Percentiles rank a stretch among this genome's conserved stretches.
These are phyloP conservation scores for Drosophila sp. DNA, from an alignment of 1,140 invertebrate species.

Conservation along the genomic window DNA sequence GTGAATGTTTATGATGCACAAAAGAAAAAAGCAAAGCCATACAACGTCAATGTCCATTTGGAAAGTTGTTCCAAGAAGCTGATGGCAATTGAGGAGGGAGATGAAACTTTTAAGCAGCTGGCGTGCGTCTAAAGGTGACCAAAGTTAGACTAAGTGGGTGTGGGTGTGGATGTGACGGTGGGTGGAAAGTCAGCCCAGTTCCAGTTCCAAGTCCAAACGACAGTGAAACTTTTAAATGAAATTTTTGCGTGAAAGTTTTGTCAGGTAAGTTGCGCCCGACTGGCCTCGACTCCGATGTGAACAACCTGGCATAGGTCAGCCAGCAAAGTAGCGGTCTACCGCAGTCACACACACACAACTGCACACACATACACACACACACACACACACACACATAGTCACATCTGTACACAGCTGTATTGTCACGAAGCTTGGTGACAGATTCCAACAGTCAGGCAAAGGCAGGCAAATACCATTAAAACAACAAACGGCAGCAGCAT, in stretches of 20 bases:
- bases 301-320: constrained; percentile 70
- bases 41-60: constrained; percentile 79
- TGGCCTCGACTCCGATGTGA: constrained; percentile 26
- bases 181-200: constrained; percentile 3
- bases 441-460: constrained; percentile 61
- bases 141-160: constrained; percentile 1
- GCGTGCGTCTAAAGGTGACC: constrained; percentile 54
- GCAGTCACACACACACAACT: constrained; percentile 42
- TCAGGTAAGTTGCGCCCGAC: constrained; percentile 58
- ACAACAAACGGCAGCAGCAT: constrained; percentile 67
- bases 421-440: constrained; percentile 81
- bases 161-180: neutral
- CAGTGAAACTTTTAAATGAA: constrained; percentile 80
- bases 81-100: constrained; percentile 18
- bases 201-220: constrained; percentile 24
- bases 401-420: constrained; percentile 61
- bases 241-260: constrained; percentile 82
- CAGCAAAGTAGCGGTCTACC: constrained; percentile 54
- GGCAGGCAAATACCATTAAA: constrained; percentile 77
- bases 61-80: constrained; percentile 71
- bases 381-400: neutral
- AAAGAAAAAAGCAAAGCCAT: constrained; percentile 54
- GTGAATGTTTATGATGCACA: constrained; percentile 66
- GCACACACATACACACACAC: constrained; percentile 1
- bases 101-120: constrained; percentile 71